A percentile compares a stretch with the other conserved stretches of the same genome.
Evolutionary conservation across 2,888 invertebrate species (phyloP).

Genomic region (Andricus curvator): DNA sequence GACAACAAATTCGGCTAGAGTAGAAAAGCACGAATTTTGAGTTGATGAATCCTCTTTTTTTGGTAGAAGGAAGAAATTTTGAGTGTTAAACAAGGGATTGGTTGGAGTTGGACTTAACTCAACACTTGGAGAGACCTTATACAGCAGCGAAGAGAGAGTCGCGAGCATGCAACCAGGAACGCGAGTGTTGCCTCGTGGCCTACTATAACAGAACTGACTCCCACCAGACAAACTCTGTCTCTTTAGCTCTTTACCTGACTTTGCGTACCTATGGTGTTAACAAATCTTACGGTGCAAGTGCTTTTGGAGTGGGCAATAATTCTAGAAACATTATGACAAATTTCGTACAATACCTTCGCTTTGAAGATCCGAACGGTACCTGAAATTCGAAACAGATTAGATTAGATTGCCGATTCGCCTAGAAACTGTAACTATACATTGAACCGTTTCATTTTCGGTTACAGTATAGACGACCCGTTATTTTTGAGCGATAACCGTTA

Average conservation of each 20-base stretch:
- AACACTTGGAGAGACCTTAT: constrained; percentile 55
- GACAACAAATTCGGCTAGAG: neutral
- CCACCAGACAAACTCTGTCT: constrained; percentile 68
- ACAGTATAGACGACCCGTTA: constrained; percentile 13
- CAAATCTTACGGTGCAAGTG: constrained; percentile 56
- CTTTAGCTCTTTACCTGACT: constrained; percentile 72
- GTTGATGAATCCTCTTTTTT: neutral
- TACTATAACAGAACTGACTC: constrained; percentile 78
- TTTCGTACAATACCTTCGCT: neutral
- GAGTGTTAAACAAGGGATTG: neutral
- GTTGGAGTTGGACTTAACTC: neutral
- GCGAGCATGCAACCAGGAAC: constrained; percentile 67
- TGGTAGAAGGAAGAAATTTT: neutral
- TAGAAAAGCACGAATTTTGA: neutral
- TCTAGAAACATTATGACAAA: neutral
- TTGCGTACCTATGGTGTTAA: constrained; percentile 66
- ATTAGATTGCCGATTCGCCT: neutral
- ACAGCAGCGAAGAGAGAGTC: constrained; percentile 73
- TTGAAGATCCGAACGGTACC: constrained; percentile 10
- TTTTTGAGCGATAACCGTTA: constrained; percentile 17
- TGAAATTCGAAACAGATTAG: neutral
- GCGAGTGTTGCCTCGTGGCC: constrained; percentile 76
- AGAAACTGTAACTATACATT: constrained; percentile 4
- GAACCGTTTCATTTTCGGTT: constrained; percentile 35
- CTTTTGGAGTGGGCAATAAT: constrained; percentile 34